These are phyloP conservation scores for Trachelus troglodyta DNA, from an alignment of 2,888 invertebrate species.

Conservation along the genomic window DNA sequence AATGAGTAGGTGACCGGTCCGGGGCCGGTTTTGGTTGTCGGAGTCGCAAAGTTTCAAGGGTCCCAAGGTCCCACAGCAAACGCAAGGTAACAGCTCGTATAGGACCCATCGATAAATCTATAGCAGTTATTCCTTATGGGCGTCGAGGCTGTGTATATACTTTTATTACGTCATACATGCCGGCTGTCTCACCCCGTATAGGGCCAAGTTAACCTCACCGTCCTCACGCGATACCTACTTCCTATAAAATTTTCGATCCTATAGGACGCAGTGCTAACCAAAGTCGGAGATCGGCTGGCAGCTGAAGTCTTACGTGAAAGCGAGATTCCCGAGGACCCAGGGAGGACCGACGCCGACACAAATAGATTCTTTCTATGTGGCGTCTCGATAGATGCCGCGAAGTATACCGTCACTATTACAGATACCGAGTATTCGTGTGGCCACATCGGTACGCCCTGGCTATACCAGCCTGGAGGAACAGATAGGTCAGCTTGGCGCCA, in stretches of 20 bases:
- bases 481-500: conserved; percentile 58
- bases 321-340: neutral
- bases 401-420: neutral
- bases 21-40: conserved; percentile 31
- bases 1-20: conserved; percentile 21
- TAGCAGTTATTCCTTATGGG: neutral
- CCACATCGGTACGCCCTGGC: conserved; percentile 6
- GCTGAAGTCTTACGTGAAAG: neutral
- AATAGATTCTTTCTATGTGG: neutral
- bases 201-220: neutral
- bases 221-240: neutral
- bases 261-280: neutral
- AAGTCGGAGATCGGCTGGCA: neutral
- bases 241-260: neutral
- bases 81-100: conserved; percentile 8
- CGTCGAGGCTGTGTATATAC: neutral
- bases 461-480: conserved; percentile 32
- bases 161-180: neutral
- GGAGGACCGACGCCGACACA: neutral
- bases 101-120: conserved; percentile 11
- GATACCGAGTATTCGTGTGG: neutral
- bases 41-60: conserved; percentile 18
- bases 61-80: conserved; percentile 13
- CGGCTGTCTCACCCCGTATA: neutral
- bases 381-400: neutral